phyloP scores from a whole-genome alignment of 2,113 vertebrate species.

The Mirounga angustirostris region DNA sequence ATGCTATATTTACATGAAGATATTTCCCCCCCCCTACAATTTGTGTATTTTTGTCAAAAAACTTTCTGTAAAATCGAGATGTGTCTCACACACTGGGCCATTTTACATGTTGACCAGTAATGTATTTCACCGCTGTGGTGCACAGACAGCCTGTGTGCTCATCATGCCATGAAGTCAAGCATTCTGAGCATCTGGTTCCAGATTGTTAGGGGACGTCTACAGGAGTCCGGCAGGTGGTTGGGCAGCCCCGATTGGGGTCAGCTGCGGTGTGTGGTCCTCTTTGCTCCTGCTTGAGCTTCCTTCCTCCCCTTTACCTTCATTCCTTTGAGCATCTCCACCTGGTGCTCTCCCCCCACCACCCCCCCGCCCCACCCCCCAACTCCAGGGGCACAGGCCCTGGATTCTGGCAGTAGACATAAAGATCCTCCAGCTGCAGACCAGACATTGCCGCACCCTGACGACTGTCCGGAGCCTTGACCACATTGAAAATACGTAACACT shows the following conservation, averaged over 20 bases:
- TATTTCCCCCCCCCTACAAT: background rate
- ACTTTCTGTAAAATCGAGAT: background rate
- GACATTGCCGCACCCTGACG: background rate
- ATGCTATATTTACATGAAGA: background rate
- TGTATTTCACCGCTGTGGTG: background rate
- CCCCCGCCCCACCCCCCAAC: background rate
- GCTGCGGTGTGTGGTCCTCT: background rate
- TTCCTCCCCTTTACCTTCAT: background rate
- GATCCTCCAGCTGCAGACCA: background rate
- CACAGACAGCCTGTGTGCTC: fast-evolving
- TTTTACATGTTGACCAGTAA: background rate
- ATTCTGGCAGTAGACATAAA: background rate
- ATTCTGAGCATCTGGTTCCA: too few species aligned
- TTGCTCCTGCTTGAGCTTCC: background rate
- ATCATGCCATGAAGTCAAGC: background rate
- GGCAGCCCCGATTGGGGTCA: background rate
- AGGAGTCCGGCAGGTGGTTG: background rate
- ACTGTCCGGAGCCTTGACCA: background rate
- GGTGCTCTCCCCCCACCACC: fast-evolving
- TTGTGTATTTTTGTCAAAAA: background rate
- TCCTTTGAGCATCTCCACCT: background rate
- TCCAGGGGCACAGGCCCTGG: background rate
- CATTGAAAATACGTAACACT: background rate
- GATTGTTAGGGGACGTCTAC: background rate
- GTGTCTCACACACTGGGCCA: background rate